Evolutionary conservation across 1,140 invertebrate species (phyloP), one percentile per base, ranked within the genome.

Genomic region (Meteorus sp.): DNA sequence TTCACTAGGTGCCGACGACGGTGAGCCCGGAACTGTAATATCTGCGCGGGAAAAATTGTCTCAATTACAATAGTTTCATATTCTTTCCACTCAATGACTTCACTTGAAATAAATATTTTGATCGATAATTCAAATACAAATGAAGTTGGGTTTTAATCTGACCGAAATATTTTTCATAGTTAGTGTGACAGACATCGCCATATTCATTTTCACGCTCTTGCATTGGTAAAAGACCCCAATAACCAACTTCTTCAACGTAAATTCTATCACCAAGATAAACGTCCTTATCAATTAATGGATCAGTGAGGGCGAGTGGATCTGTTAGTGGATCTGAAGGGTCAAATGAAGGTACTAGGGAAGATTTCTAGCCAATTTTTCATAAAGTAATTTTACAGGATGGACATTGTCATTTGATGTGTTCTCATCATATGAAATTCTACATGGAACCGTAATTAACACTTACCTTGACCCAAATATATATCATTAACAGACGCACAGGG

Each of bases 391-490:
- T n/a, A n/a, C n/a, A n/a, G n/a, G n/a, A n/a, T n/a, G n/a, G 1
- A 22, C 8, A 44, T 22, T 44, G 8, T 20, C 15, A 50, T 27
- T 22, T 25, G 8, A 57, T 44, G 22, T 33, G 27, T n/a, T 43
- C 13, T 25, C 9, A 13, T 23, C 8, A 22, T 35, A 27, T 35
- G n/a, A 11, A n/a, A 41, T 8, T 17, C 29, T 27, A n/a, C 7
- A 27, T 39, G 8, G n/a, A n/a, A n/a, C n/a, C n/a, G n/a, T n/a
- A n/a, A n/a, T n/a, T n/a, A n/a, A 35, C 23, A 65, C 68, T 68
- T 69, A 84, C 83, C 81, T 79, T 82, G 82, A 37, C 79, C 77
- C 67, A 82, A 78, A 72, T 70, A 82, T 68, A 79, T 78, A 61
- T 82, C 80, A 59, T 70, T 78, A 65, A 78, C 73, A 19, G 78